phyloP scores from a whole-genome alignment of 1,140 invertebrate species.

The Drosophila simulans region DNA sequence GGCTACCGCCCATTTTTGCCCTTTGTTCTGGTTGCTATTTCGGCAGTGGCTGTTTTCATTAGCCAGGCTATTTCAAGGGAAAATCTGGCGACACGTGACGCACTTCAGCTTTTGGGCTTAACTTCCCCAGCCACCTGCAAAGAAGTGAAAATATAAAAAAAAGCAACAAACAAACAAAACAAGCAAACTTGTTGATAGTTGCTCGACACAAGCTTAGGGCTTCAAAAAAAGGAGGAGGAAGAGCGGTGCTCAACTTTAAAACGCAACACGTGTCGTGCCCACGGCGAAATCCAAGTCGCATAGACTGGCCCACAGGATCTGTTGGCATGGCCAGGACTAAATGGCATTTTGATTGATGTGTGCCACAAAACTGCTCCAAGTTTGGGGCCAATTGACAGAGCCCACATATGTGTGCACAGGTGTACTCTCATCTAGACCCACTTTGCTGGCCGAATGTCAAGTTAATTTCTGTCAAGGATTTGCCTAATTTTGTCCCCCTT shows the following conservation, averaged over 20 bases:
- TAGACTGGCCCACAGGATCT: slow-evolving; percentile 5
- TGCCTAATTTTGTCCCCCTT: slow-evolving; percentile 24
- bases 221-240: slow-evolving; percentile 6
- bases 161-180: slow-evolving; percentile 16
- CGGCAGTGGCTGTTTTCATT: slow-evolving; percentile 59
- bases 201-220: slow-evolving; percentile 35
- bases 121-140: slow-evolving; percentile 3
- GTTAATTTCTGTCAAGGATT: slow-evolving; percentile 27
- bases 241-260: slow-evolving; percentile 49
- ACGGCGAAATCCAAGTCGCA: not conserved
- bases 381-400: slow-evolving; percentile 41
- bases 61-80: slow-evolving; percentile 11
- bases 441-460: slow-evolving; percentile 25
- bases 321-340: slow-evolving; percentile 28
- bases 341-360: slow-evolving; percentile 78
- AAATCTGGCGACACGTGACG: slow-evolving; percentile 59
- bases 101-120: slow-evolving; percentile 42
- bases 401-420: slow-evolving; percentile 17
- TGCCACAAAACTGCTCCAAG: slow-evolving; percentile 58
- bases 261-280: slow-evolving; percentile 62
- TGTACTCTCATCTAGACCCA: not conserved
- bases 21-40: slow-evolving; percentile 33
- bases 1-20: slow-evolving; percentile 13
- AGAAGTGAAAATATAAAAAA: slow-evolving; percentile 3
- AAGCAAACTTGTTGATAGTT: slow-evolving; percentile 72